Base-by-base conservation (phyloP, 2,888 invertebrate species). In the Miltochrista miniata region DNA sequence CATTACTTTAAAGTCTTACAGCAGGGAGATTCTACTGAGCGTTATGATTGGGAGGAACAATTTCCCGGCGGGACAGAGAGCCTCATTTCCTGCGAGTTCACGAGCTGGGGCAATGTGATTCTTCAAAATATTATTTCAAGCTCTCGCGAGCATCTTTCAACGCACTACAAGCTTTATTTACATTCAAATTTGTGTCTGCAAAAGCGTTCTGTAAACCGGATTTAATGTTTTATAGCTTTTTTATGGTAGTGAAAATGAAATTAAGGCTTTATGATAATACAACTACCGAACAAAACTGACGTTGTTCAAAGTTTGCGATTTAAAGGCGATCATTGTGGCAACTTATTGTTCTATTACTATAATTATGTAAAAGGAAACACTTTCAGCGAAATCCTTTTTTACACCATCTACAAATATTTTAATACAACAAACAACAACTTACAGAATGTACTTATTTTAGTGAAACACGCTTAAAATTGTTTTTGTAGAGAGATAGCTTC, bases 1-100 rank as follows among this genome's bases (percentile, higher is more conserved):
- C 79, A 83, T 85, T 78, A 78, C 83, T 86, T 86, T 81, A 81
- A 84, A 88, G 81, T 81, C 76, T 83, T 75, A 84, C 79, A 85
- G 81, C 76, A 76, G 79, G 75, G 76, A 81, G 83, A 83, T 87
- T 83, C 73, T 76, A 81, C 79, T 83, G 79, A 82, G 80, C 81
- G 83, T 84, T 87, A 87, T 88, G 87, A 87, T 89, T 85, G 81
- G 82, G 77, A 82, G 83, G 85, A 84, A 85, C 87, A 87, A 89
- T 90, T 89, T 90, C 90, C 90, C 90, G 85, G 66, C 79, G 86
- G 88, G 79, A 79, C 86, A 83, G 85, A 83, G 82, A 81, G 81
- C 76, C 87, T 90, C 88, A 90, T 91, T 91, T 91, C 90, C 90
- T 87, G 83, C 60, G 68, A 78, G 78, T 76, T 78, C 79, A 72